Conservation (phyloP, 1,140 invertebrate genomes). For the Drosophila pallidifrons region DNA sequence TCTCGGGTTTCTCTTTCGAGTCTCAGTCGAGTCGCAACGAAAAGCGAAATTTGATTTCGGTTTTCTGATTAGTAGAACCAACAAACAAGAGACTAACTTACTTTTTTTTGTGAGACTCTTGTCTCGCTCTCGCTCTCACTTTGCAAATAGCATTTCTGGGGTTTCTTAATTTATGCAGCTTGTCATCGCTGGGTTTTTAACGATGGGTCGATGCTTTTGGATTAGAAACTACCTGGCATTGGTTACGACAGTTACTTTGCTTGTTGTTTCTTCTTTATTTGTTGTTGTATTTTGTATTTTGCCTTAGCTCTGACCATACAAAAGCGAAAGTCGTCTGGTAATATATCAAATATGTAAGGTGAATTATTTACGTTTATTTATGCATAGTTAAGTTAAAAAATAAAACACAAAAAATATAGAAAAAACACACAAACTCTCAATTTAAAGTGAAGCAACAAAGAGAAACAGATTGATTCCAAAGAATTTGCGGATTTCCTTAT, state of each 20-base stretch:
- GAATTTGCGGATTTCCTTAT: constrained; percentile 2
- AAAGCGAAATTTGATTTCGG: constrained; percentile 82
- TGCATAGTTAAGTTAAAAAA: constrained; percentile 26
- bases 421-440: constrained; percentile 6
- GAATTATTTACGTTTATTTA: constrained; percentile 59
- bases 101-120: background rate
- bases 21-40: constrained; percentile 44
- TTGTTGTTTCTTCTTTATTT: constrained; percentile 35
- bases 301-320: constrained; percentile 43
- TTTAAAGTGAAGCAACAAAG: background rate
- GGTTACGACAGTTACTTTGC: constrained; percentile 25
- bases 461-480: background rate
- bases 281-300: constrained; percentile 26
- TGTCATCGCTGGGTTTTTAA: constrained; percentile 64
- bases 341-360: constrained; percentile 67
- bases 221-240: constrained; percentile 45
- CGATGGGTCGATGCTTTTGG: constrained; percentile 55
- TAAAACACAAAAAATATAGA: constrained; percentile 23
- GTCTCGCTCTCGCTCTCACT: constrained; percentile 32
- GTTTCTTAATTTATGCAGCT: constrained; percentile 75
- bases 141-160: constrained; percentile 53
- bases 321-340: constrained; percentile 75
- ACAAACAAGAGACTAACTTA: constrained; percentile 45
- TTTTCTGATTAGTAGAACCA: constrained; percentile 80
- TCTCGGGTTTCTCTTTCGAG: constrained; percentile 78